Conservation (phyloP, 1,140 invertebrate genomes). For the Dendroctonus ponderosae region DNA sequence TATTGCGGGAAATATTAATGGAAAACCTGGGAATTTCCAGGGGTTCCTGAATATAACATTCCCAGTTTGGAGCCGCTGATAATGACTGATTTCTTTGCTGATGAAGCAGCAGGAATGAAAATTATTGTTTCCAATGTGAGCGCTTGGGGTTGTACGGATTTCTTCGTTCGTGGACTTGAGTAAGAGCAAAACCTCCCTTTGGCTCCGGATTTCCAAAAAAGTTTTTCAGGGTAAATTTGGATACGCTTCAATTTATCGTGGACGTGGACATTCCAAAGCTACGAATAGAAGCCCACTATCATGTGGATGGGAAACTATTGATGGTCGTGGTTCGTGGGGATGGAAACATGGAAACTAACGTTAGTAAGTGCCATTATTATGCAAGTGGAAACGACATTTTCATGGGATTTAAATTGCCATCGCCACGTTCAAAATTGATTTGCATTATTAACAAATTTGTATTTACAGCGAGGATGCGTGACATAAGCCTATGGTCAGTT, state of each 20-base stretch:
- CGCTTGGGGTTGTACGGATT: conserved; percentile 62
- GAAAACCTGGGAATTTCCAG: conserved; percentile 28
- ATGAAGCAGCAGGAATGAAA: conserved; percentile 54
- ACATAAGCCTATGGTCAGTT: no score
- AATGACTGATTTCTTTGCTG: conserved; percentile 58
- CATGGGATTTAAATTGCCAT: neutral
- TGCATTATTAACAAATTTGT: no score
- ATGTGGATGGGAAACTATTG: conserved; percentile 61
- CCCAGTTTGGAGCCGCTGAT: conserved; percentile 62
- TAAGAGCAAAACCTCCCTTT: conserved; percentile 47
- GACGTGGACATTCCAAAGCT: conserved; percentile 59
- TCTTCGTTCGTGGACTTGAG: conserved; percentile 57
- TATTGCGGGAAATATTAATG: neutral
- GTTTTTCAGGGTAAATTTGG: conserved; percentile 53
- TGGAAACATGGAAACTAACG: conserved; percentile 61
- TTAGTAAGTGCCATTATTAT: conserved; percentile 52
- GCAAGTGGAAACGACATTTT: neutral
- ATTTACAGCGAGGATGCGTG: no score
- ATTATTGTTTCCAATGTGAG: conserved; percentile 57
- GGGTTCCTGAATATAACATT: conserved; percentile 59
- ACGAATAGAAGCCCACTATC: conserved; percentile 60
- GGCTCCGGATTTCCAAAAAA: neutral
- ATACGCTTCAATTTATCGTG: conserved; percentile 52
- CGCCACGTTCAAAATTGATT: no score
- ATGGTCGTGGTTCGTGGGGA: conserved; percentile 61